Evolutionary conservation across 2,797 vertebrate species (phyloP), one percentile per base, ranked within the genome.

Genomic region (Nannoperca australis): DNA sequence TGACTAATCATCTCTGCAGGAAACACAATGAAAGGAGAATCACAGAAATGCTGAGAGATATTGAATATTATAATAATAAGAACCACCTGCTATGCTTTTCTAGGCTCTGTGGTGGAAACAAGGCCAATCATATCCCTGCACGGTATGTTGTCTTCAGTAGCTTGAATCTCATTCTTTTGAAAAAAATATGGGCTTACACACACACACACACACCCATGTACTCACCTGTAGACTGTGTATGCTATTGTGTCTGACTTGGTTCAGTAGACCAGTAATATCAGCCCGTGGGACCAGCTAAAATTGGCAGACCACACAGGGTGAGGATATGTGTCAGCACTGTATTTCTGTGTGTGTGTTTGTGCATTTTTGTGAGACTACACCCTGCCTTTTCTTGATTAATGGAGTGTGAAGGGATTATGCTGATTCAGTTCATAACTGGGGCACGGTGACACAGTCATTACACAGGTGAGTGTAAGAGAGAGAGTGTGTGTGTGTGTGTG

Each of bases 361-460:
- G 76, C 65, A 6, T 73, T 88, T 91, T 77, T 87, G 85, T 85
- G 68, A 63, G 78, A 90, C 84, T 83, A 73, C 85, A 84, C 85
- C 67, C 73, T 84, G 83, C 88, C 90, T 89, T 91, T 91, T 90
- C 90, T 88, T 92, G 91, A 93, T 94, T 92, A 94, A 93, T 91
- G 90, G 90, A 90, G 90, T 93, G 89, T 93, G 91, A 91, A 91
- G 87, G 93, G 91, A 94, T 94, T 94, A 94, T 91, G 91, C 89
- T 93, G 92, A 94, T 94, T 94, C 91, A 90, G 91, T 93, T 91
- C 90, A 92, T 92, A 93, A 93, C 92, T 90, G 83, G 88, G 91
- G 73, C 86, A 91, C 51, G 12, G 76, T 89, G 89, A 91, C 88
- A 91, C 84, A 88, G 87, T 90, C 89, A 91, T 93, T 92, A 91